phyloP scores from a whole-genome alignment of 1,140 invertebrate species.

The Parasteatoda tepidariorum region DNA sequence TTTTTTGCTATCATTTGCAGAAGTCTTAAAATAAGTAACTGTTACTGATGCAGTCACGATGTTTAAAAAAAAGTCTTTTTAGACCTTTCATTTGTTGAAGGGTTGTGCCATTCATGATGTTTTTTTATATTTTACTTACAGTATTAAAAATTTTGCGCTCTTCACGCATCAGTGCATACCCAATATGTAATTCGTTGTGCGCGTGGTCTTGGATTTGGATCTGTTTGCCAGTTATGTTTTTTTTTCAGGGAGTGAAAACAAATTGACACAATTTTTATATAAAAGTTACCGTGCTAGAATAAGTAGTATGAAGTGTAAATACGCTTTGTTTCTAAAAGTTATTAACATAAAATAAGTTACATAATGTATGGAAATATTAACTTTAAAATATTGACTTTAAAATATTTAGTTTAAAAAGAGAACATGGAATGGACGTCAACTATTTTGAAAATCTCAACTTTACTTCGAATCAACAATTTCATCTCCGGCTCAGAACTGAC shows the following conservation, averaged over 20 bases:
- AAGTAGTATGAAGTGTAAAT: too few relatives aligned
- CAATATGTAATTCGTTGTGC: background rate
- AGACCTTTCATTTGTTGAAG: background rate
- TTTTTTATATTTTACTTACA: slow-evolving; percentile 2
- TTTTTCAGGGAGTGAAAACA: background rate
- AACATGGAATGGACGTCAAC: too few relatives aligned
- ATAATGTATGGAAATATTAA: too few relatives aligned
- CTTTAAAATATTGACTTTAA: too few relatives aligned
- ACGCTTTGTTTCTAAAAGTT: too few relatives aligned
- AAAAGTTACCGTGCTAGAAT: too few relatives aligned
- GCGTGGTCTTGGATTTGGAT: background rate
- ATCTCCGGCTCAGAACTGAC: too few relatives aligned
- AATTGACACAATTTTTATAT: too few relatives aligned
- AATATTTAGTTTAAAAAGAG: too few relatives aligned
- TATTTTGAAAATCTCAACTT: too few relatives aligned
- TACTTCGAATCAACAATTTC: too few relatives aligned
- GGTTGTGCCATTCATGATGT: slow-evolving; percentile 5
- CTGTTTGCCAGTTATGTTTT: background rate
- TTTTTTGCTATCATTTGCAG: background rate
- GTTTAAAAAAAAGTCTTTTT: background rate
- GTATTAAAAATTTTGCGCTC: background rate
- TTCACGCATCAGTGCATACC: slow-evolving; percentile 4
- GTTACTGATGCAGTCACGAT: background rate
- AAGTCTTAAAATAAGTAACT: slow-evolving; percentile 7
- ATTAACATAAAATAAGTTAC: too few relatives aligned